Conservation (phyloP, 2,113 vertebrate genomes). For the Glaucomys volans region DNA sequence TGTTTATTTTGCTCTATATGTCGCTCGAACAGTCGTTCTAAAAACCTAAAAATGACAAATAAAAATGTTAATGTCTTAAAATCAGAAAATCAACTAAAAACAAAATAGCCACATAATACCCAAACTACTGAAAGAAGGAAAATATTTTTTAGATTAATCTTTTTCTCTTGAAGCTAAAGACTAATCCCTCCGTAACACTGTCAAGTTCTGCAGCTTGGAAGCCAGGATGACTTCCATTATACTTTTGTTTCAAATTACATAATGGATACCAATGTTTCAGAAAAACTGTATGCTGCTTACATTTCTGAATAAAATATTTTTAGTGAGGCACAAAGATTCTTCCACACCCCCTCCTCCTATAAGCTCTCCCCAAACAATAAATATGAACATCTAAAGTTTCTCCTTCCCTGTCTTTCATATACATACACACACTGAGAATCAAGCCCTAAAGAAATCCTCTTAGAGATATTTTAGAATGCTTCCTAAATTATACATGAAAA, state of each 20-base stretch:
- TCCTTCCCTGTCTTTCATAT: not conserved
- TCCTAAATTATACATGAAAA: slow-evolving; percentile 25
- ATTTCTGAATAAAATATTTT: not conserved
- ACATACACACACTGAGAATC: not conserved
- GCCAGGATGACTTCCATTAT: not conserved
- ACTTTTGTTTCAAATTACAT: not conserved
- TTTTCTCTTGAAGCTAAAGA: slow-evolving; percentile 33
- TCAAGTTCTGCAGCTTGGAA: not conserved
- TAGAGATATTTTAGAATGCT: not conserved
- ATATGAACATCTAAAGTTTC: not conserved
- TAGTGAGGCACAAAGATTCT: not conserved
- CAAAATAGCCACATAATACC: not conserved
- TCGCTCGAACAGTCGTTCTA: slow-evolving; percentile 88
- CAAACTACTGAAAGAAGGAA: not conserved
- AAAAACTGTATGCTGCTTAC: not conserved
- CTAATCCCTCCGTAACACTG: not conserved
- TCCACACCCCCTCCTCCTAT: too few relatives aligned
- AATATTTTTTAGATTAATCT: not conserved
- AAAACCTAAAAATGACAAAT: slow-evolving; percentile 84
- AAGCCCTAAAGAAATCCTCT: slow-evolving; percentile 25
- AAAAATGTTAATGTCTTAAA: slow-evolving; percentile 67
- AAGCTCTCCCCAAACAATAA: not conserved
- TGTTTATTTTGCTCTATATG: slow-evolving; percentile 87
- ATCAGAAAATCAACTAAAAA: slow-evolving; percentile 7
- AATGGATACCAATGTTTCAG: not conserved